These are phyloP conservation scores for Drosophila dives DNA, from an alignment of 2,888 invertebrate genomes.

Conservation along the genomic window DNA sequence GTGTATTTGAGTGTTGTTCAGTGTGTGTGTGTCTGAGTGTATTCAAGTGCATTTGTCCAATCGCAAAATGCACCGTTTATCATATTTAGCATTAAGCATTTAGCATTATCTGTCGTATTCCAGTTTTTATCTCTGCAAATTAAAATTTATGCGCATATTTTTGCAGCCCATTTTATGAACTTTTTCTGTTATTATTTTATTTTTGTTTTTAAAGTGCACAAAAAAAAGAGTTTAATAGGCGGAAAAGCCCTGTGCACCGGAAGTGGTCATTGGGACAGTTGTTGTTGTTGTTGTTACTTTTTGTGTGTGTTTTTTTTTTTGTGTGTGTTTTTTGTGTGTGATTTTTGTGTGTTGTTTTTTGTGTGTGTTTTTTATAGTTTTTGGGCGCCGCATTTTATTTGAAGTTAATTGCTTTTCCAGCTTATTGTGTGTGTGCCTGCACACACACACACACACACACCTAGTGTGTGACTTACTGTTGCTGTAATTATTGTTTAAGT, in stretches of 20 bases:
- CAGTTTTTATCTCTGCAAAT: background rate
- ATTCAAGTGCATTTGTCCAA: background rate
- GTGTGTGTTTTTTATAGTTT: background rate
- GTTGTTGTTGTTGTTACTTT: background rate
- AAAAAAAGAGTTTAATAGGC: background rate
- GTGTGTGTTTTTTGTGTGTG: background rate
- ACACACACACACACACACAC: background rate
- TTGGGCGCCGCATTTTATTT: constrained; percentile 1
- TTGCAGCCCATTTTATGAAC: background rate
- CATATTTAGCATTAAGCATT: background rate
- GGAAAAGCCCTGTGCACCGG: background rate
- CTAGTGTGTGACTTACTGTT: constrained; percentile 28
- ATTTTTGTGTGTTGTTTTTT: background rate
- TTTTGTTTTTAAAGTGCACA: background rate
- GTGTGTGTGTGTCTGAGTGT: background rate
- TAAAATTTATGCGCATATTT: background rate
- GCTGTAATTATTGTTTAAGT: constrained; percentile 23
- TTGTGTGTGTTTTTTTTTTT: background rate
- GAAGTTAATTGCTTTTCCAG: constrained; percentile 3
- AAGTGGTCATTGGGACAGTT: background rate
- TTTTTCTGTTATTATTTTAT: background rate
- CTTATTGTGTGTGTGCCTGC: background rate
- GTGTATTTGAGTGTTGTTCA: background rate
- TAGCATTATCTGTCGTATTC: background rate
- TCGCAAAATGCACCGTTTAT: background rate